Base-by-base conservation (phyloP, 1,140 invertebrate genomes). In the Muscidifurax raptorellus region DNA sequence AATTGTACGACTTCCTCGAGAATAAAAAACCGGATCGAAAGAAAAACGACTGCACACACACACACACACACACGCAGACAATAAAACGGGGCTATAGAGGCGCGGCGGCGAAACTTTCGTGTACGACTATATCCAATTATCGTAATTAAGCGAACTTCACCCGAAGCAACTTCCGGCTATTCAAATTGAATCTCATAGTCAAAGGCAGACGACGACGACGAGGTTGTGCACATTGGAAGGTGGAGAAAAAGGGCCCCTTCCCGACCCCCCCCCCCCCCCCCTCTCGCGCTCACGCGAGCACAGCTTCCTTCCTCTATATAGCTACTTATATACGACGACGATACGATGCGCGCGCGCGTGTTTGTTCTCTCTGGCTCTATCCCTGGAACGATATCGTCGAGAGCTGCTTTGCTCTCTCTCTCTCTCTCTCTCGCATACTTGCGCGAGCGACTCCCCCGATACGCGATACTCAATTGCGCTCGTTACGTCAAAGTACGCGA, bases 61-160 rank as follows among this genome's bases (percentile, higher is more conserved):
- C n/a, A n/a, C n/a, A n/a, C n/a, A n/a, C n/a, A n/a, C n/a, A n/a
- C n/a, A n/a, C n/a, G n/a, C n/a, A n/a, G n/a, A n/a, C n/a, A n/a
- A n/a, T n/a, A n/a, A n/a, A n/a, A n/a, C 5, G 7, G 36, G 36
- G 6, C 7, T 40, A 10, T 12, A 9, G 36, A 40, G 36, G 30
- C 32, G 30, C 72, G 72, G 59, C 9, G 44, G 82, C 2, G 71
- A 79, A 84, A 78, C 22, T 72, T 79, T 72, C 52, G 72, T 86
- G 84, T 72, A 52, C 84, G 86, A 87, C 85, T 86, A 85, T 82
- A 85, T 85, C 86, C 88, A 89, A 88, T 88, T 86, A 87, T 77
- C 87, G 84, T 87, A 88, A 86, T 89, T 86, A 89, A 88, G 87
- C 83, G 77, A 66, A 81, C 84, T 86, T 80, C 83, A 85, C 82